Evolutionary conservation across 1,140 invertebrate genomes (phyloP), one percentile per base, ranked within the genome.

Genomic region (Musca domestica): DNA sequence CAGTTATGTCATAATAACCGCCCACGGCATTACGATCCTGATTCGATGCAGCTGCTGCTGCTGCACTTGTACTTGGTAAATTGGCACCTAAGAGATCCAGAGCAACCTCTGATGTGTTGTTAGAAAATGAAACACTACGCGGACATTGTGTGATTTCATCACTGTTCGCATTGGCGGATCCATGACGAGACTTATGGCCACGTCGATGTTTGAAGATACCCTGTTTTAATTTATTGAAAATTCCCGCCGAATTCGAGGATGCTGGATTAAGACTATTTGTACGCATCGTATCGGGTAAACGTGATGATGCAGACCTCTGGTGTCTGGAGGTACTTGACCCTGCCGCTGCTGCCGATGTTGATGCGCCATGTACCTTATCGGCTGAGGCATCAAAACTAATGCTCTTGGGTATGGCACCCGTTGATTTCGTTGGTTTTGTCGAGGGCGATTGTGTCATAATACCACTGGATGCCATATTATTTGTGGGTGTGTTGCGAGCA

Each of bases 361-460:
- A 51, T 41, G 52, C 75, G 30, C 12, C 34, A 20, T 27, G 58
- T 71, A 70, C 65, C 69, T 93, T 90, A 74, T 95, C 92, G 1
- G 93, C 92, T 3, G 92, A 94, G 80, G 94, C 92, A 83, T 95
- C 93, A 76, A 95, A 95, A 75, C 92, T 95, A 71, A 95, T 95
- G 73, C 93, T 95, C 82, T 95, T 95, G 7, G 93, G 92, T 76
- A 95, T 95, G 1, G 92, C 91, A 6, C 92, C 93, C 0, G 91
- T 93, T 0, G 90, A 90, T 14, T 85, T 83, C 14, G 76, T 83
- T 0, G 85, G 83, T 76, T 90, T 91, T 7, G 47, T 56, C 2
- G 49, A 34, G 12, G 22, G 19, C 6, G 48, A 64, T 20, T 47
- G 58, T 47, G 25, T 17, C 56, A 61, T 61, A 20, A 61, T 61